Conservation (phyloP, 1,140 invertebrate genomes). For the Colletes latitarsis region DNA sequence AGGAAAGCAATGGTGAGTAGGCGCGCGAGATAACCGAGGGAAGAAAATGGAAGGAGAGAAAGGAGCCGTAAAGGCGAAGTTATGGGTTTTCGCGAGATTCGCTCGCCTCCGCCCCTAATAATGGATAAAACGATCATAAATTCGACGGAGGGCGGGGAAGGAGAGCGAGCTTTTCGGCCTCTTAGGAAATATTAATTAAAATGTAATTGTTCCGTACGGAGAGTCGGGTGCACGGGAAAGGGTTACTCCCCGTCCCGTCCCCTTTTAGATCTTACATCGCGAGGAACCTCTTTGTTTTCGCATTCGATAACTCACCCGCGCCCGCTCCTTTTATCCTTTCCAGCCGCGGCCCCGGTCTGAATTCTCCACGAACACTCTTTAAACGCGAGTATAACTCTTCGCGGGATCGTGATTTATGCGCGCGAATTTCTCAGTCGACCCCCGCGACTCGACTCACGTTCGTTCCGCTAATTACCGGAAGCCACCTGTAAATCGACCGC, state of each 20-base stretch:
- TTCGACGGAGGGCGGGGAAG: slow-evolving; percentile 70
- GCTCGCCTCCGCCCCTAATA: slow-evolving; percentile 75
- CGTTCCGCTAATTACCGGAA: background rate
- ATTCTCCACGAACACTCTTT: slow-evolving; percentile 38
- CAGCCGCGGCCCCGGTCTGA: background rate
- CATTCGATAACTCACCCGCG: slow-evolving; percentile 62
- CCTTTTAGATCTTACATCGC: slow-evolving; percentile 62
- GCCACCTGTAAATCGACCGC: background rate
- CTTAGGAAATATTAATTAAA: slow-evolving; percentile 83
- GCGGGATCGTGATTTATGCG: slow-evolving; percentile 25
- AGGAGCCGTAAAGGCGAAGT: slow-evolving; percentile 78
- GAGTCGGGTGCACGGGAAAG: slow-evolving; percentile 56
- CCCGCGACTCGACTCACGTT: background rate
- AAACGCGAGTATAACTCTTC: slow-evolving; percentile 40
- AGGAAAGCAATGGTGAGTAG: slow-evolving; percentile 34
- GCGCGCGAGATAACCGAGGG: slow-evolving; percentile 39
- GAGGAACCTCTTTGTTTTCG: slow-evolving; percentile 67
- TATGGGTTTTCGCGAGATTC: slow-evolving; percentile 79
- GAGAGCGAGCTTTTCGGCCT: slow-evolving; percentile 76
- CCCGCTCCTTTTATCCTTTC: slow-evolving; percentile 25
- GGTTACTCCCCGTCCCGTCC: slow-evolving; percentile 53
- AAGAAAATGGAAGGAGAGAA: slow-evolving; percentile 49
- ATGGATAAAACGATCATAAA: slow-evolving; percentile 83
- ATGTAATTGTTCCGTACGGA: slow-evolving; percentile 80
- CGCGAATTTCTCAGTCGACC: background rate